Conservation (phyloP, 2,113 vertebrate genomes). For the Podilymbus podiceps region DNA sequence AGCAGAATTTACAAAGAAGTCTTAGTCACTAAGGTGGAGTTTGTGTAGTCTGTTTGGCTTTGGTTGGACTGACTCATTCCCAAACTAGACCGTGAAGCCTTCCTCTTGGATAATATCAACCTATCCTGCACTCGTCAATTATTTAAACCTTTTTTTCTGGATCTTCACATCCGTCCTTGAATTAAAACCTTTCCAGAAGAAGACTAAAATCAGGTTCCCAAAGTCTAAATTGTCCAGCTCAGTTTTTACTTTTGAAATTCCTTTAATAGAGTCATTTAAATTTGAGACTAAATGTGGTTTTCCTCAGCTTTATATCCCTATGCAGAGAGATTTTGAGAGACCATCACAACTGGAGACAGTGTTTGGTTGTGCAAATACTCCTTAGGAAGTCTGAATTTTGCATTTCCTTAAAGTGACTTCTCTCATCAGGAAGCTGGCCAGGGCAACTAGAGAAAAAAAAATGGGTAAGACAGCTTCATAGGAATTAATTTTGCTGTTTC, state of each 20-base stretch:
- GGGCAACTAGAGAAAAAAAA: background rate
- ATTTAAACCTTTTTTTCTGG: conserved; percentile 2
- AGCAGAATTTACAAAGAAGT: conserved; percentile 29
- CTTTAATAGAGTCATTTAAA: background rate
- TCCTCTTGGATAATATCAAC: conserved; percentile 23
- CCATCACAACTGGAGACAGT: background rate
- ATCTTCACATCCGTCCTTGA: background rate
- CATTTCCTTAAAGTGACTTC: background rate
- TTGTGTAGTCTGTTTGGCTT: conserved; percentile 12
- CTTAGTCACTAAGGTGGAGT: conserved; percentile 58
- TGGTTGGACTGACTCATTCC: conserved; percentile 35
- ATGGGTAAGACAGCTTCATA: background rate
- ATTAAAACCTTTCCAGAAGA: background rate
- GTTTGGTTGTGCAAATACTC: background rate
- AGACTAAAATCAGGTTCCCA: background rate
- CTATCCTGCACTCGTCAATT: conserved; percentile 30
- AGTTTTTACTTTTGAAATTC: background rate
- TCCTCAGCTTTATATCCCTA: background rate
- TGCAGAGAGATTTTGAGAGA: background rate
- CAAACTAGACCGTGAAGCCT: conserved; percentile 14
- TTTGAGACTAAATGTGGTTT: background rate
- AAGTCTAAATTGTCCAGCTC: background rate
- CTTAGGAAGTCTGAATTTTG: background rate
- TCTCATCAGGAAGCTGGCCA: background rate
- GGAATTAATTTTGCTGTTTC: background rate